Conservation (phyloP, 2,888 invertebrate species). For the Lasioglossum leucozonium region DNA sequence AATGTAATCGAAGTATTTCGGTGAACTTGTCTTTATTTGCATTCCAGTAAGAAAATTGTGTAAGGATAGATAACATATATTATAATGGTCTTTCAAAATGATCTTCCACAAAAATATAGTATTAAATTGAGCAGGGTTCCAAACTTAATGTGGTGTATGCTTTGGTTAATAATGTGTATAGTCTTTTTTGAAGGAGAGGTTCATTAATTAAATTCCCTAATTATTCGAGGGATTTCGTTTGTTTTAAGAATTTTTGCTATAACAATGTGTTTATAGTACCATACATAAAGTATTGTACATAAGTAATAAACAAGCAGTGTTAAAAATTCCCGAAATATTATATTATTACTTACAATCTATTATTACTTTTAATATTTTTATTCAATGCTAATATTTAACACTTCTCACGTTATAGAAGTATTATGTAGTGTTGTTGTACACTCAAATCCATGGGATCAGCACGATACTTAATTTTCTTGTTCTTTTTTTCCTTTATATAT, state of each 20-base stretch:
- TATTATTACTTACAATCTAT: not conserved
- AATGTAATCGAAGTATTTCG: constrained; percentile 53
- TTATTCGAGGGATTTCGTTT: constrained; percentile 60
- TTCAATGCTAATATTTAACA: constrained; percentile 18
- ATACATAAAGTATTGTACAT: constrained; percentile 75
- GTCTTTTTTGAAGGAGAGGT: constrained; percentile 46
- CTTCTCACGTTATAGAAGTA: not conserved
- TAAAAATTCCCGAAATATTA: constrained; percentile 50
- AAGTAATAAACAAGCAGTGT: constrained; percentile 72
- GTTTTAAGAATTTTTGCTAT: constrained; percentile 59
- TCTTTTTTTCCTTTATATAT: not conserved
- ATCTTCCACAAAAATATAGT: constrained; percentile 66
- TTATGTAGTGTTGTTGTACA: not conserved
- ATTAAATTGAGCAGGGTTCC: constrained; percentile 46
- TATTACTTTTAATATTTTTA: constrained; percentile 7
- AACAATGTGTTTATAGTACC: constrained; percentile 71
- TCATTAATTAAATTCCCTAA: constrained; percentile 54
- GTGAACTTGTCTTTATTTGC: constrained; percentile 67
- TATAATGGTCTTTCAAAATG: constrained; percentile 58
- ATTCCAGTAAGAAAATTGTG: constrained; percentile 70
- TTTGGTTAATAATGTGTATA: constrained; percentile 56
- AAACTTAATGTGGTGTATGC: constrained; percentile 52
- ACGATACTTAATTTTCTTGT: not conserved
- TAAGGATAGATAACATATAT: constrained; percentile 29
- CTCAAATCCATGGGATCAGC: not conserved